phyloP scores from a whole-genome alignment of 2,888 invertebrate genomes.

The Metopia argyrocephala region DNA sequence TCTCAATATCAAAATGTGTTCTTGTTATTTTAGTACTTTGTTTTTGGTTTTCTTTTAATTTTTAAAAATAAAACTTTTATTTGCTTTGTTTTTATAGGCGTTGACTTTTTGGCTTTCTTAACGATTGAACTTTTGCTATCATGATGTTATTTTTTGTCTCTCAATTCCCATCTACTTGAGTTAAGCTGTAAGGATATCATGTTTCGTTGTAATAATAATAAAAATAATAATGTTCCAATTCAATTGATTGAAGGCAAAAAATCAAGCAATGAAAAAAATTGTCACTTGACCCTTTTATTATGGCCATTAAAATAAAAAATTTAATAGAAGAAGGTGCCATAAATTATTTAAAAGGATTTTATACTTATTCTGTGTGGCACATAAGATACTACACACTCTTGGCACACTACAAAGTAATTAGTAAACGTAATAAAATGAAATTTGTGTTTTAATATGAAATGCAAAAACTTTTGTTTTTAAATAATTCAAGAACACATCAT shows the following conservation, averaged over 20 bases:
- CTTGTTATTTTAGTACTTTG: no score
- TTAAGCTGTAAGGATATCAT: neutral
- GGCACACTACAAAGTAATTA: no score
- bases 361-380: no score
- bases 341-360: no score
- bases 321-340: neutral
- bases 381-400: no score
- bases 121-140: constrained; percentile 3
- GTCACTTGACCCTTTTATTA: neutral
- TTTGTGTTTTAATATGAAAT: no score
- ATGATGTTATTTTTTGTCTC: neutral
- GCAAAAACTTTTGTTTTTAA: no score
- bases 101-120: constrained; percentile 5
- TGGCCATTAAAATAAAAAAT: constrained; percentile 12
- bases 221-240: constrained; percentile 27
- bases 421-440: no score
- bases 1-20: no score
- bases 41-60: no score
- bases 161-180: neutral
- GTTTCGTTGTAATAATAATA: constrained; percentile 12
- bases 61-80: neutral
- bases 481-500: no score
- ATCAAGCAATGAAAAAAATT: neutral
- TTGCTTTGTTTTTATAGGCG: neutral
- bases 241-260: constrained; percentile 11